Base-by-base conservation (phyloP, 1,140 invertebrate species). In the Proctacanthus coquilletti region DNA sequence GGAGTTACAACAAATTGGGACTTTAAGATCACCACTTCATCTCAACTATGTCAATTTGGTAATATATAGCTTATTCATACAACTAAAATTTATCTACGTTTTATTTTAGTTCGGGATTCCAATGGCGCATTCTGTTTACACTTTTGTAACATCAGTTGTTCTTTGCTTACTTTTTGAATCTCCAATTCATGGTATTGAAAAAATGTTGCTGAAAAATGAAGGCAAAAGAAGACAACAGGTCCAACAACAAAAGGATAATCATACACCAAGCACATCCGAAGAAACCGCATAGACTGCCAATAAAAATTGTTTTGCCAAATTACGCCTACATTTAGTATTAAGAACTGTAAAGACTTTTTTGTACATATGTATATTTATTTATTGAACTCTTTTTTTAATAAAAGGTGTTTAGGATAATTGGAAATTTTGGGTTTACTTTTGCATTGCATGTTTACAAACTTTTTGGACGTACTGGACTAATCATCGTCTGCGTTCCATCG, bases 141-240 rank as follows among this genome's bases (percentile, higher is more conserved):
- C 75, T 2, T 76, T 76, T 49, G 40, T 61, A n/a, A 58, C 69
- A 31, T 75, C 76, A 9, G 50, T 78, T 17, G 40, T 77, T 14
- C 51, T 79, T 9, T 77, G 75, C 36, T 55, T 74, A 15, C 62
- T 71, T 30, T 79, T 78, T 41, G 77, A 80, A 56, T 75, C 77
- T 4, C 77, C 77, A 4, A 71, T 80, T 42, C 68, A 79, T 39
- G 68, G 71, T 11, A 63, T 80, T 14, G 75, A 80, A 55, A 75
- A 71, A 44, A 69, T 77, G 36, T 57, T 79, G 18, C 51, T 76
- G 3, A 51, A 52, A 27, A 49, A 19, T 2, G 29, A 21, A 20
- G 41, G 34, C 30, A 14, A 20, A n/a, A n/a, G 18, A 40, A 34
- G 30, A 10, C 5, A 27, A 9, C 13, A 34, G 14, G 18, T 25